Evolutionary conservation across 2,113 vertebrate species (phyloP).

Genomic region (Myodes glareolus): DNA sequence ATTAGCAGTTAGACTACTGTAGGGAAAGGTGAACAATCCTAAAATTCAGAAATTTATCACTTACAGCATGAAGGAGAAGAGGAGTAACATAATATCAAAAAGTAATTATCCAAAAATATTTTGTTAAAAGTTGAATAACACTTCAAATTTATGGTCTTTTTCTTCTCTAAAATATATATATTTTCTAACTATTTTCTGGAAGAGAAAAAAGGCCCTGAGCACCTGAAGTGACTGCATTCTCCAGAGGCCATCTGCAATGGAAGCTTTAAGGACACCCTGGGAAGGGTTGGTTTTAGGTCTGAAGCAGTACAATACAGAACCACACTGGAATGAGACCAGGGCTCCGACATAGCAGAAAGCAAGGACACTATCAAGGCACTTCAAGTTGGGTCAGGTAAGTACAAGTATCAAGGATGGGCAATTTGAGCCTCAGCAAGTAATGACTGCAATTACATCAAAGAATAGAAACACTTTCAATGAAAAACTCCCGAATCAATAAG

Average conservation of each 20-base stretch:
- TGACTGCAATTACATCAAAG: neutral
- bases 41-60: neutral
- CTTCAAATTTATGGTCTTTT: neutral
- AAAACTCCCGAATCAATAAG: neutral
- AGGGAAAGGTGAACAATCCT: neutral
- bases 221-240: neutral
- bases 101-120: constrained; percentile 7
- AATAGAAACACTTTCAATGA: neutral
- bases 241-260: neutral
- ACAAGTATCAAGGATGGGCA: neutral
- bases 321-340: neutral
- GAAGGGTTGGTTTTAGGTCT: neutral
- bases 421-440: neutral
- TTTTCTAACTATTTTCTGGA: constrained; percentile 1
- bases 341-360: neutral
- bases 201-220: neutral
- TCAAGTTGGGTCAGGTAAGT: neutral
- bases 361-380: neutral
- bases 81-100: neutral
- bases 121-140: neutral
- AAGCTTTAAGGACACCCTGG: neutral
- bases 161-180: constrained; percentile 4
- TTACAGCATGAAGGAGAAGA: neutral
- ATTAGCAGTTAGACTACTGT: neutral
- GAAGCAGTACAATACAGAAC: neutral